Percentiles rank a stretch among this genome's conserved stretches.
Conservation (phyloP, 2,113 vertebrate species). For the Colistium nudipinnis region DNA sequence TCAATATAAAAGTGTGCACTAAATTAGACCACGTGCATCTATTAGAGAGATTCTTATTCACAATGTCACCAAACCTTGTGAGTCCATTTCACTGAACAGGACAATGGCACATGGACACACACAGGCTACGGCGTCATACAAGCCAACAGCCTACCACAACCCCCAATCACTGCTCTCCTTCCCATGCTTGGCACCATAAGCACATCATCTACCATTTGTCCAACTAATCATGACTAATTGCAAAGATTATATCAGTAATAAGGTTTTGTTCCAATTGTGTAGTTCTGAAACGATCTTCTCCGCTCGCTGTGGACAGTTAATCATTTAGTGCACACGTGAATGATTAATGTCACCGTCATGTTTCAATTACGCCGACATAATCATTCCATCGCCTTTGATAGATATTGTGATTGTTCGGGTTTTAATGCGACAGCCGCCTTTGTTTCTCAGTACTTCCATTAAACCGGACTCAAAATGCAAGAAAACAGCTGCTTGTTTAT, state of each 20-base stretch:
- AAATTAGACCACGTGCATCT: not conserved
- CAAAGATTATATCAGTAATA: conserved; percentile 4
- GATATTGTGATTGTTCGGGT: conserved; percentile 4
- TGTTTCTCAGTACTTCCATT: conserved; percentile 23
- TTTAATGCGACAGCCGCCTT: conserved; percentile 12
- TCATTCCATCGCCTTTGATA: conserved; percentile 1
- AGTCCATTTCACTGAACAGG: not conserved
- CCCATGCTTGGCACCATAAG: not conserved
- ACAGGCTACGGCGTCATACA: not conserved
- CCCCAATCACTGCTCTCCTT: not conserved
- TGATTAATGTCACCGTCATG: conserved; percentile 22
- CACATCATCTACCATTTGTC: conserved; percentile 2
- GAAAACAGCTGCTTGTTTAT: not conserved
- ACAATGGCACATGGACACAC: not conserved
- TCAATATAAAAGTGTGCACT: not conserved
- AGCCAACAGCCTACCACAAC: not conserved
- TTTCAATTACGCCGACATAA: conserved; percentile 11
- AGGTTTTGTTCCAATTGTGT: not conserved
- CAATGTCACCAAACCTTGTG: not conserved
- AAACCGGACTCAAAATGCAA: not conserved
- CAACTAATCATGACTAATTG: conserved; percentile 10
- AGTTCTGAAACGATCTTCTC: not conserved
- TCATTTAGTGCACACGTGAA: conserved; percentile 3
- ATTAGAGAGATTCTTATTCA: not conserved
- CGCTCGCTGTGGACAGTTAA: not conserved